Evolutionary conservation across 2,113 vertebrate species (phyloP).

Genomic region (Chionis minor): DNA sequence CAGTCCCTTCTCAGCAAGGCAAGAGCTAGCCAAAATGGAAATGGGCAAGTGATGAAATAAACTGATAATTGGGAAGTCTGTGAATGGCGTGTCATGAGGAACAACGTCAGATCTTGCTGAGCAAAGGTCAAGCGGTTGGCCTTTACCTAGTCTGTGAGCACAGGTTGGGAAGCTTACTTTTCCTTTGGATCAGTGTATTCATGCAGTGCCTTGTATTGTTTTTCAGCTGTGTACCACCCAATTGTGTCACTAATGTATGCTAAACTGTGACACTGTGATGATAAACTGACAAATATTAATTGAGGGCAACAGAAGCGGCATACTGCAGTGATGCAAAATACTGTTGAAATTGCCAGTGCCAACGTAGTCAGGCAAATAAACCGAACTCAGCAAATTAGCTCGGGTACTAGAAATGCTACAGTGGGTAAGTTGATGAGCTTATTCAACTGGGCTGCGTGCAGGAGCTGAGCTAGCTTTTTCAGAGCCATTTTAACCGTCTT

Average conservation of each 20-base stretch:
- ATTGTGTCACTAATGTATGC: rapidly evolving
- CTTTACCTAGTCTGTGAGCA: background rate
- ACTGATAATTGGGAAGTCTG: background rate
- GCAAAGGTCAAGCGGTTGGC: too few species aligned
- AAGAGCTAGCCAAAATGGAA: background rate
- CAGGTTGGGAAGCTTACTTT: background rate
- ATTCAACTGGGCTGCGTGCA: background rate
- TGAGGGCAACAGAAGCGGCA: background rate
- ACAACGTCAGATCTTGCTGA: rapidly evolving
- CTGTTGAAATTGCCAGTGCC: background rate
- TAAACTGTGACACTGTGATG: background rate
- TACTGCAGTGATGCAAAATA: background rate
- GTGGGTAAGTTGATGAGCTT: background rate
- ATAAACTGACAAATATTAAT: background rate
- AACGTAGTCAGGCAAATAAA: background rate
- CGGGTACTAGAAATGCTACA: slow-evolving; percentile 37
- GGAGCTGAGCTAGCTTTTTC: slow-evolving; percentile 27
- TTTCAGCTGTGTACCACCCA: background rate
- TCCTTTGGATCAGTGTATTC: background rate
- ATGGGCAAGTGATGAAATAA: rapidly evolving
- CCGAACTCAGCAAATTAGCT: background rate
- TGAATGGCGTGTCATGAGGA: background rate
- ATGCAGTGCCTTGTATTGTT: background rate
- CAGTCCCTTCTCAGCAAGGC: background rate
- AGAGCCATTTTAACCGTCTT: background rate